Base-by-base conservation (phyloP, 2,797 vertebrate genomes). In the Percopsis omiscomaycus region DNA sequence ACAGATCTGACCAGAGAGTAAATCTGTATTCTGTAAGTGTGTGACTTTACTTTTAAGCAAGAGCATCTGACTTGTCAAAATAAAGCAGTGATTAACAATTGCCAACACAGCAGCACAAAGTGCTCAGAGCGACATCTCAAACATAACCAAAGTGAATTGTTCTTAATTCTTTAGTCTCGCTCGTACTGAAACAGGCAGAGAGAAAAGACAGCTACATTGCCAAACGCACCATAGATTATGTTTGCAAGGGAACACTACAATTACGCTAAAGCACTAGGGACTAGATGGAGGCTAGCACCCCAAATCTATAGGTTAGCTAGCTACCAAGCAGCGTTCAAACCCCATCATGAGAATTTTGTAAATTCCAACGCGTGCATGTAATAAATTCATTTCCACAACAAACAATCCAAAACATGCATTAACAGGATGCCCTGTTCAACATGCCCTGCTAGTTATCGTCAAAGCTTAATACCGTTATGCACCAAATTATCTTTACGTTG, bases 401-500 rank as follows among this genome's bases (percentile, higher is more conserved):
- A 13, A 22, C 13, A 59, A 53, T 69, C 28, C 30, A 51, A 64
- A 53, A 62, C 55, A 50, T 56, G 75, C 61, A 65, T 45, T 27
- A 14, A 27, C 50, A 54, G 48, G 81, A 81, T 78, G 74, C 69
- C 15, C 54, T 10, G 64, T 49, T 32, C 54, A 28, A 30, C 1
- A 62, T 11, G 55, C 46, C 69, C 60, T 52, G 63, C 54, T 56
- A 10, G 54, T 64, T 55, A 42, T 60, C 6, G 15, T n/a, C n/a
- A 52, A 72, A 71, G 45, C 78, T 65, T 63, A 70, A 71, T 75
- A 75, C 79, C 75, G 68, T 74, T 73, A 59, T 73, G 66, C 68
- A 66, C 66, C 22, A 22, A 64, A 78, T 73, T 56, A 56, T 79
- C 60, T 75, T 61, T 57, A 74, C 74, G 81, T 85, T 82, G 58